phyloP scores from a whole-genome alignment of 2,888 invertebrate species.

The Drosophila cyrtoloma region DNA sequence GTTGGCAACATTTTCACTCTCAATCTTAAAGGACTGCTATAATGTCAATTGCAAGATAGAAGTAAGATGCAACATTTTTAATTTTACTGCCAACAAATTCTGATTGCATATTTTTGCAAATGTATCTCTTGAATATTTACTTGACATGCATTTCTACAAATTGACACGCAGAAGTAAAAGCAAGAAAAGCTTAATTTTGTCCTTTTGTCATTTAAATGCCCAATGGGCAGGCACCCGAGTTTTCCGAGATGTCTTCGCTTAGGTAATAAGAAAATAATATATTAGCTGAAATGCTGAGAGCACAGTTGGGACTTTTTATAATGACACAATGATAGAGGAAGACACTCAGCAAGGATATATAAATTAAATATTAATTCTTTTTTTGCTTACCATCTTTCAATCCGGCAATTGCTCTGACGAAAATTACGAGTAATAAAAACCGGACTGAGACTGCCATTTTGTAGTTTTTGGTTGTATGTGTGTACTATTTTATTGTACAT shows the following conservation, averaged over 20 bases:
- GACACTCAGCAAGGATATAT: neutral
- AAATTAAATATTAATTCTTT: neutral
- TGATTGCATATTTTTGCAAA: neutral
- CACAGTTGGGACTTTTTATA: neutral
- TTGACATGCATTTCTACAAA: neutral
- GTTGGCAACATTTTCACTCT: neutral
- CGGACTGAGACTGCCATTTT: conserved; percentile 53
- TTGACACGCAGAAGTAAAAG: neutral
- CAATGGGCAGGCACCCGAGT: neutral
- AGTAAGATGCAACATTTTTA: neutral
- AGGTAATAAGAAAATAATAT: neutral
- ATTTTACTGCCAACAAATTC: neutral
- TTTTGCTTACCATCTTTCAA: conserved; percentile 65
- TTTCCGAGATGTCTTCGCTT: neutral
- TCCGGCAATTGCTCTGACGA: conserved; percentile 51
- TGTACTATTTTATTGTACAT: conserved; percentile 9
- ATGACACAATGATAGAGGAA: neutral
- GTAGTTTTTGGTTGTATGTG: neutral
- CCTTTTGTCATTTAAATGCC: neutral
- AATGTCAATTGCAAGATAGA: neutral
- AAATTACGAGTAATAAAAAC: conserved; percentile 48
- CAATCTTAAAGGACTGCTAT: neutral
- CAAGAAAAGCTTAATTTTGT: neutral
- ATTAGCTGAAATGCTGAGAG: neutral
- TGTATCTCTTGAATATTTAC: neutral